Conservation (phyloP, 2,797 vertebrate species). For the Morelia viridis region DNA sequence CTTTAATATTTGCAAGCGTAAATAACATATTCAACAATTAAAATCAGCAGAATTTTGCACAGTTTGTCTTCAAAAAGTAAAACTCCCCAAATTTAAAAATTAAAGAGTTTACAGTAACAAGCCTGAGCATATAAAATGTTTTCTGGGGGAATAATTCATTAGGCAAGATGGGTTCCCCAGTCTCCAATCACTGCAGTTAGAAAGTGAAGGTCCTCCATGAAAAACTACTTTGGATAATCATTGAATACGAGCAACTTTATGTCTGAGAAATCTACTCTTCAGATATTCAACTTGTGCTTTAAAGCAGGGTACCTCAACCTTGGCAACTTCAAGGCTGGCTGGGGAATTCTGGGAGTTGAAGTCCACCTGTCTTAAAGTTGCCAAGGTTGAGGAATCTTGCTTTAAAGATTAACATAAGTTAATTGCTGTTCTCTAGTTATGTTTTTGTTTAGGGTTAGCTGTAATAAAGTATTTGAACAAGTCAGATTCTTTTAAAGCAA, state of each 20-base stretch:
- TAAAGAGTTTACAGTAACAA: neutral
- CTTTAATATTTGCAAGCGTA: conserved; percentile 9
- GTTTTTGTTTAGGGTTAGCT: neutral
- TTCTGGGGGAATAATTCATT: neutral
- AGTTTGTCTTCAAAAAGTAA: neutral
- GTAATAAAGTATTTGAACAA: neutral
- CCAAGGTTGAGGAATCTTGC: no score
- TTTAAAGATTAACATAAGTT: neutral
- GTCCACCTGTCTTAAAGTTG: no score
- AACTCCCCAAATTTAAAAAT: neutral
- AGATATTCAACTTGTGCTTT: neutral
- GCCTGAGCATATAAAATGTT: neutral
- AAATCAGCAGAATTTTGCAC: neutral
- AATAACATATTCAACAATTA: conserved; percentile 6
- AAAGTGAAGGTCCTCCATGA: neutral
- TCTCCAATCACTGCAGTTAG: neutral
- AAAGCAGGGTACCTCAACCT: neutral
- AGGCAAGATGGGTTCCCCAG: neutral
- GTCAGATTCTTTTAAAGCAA: neutral
- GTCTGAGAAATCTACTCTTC: neutral
- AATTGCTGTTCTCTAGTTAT: neutral
- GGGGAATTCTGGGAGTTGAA: no score
- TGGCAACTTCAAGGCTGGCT: no score
- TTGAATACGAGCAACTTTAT: neutral
- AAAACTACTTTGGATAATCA: neutral